Evolutionary conservation across 2,888 invertebrate genomes (phyloP).

Genomic region (Drosophila tripunctata): DNA sequence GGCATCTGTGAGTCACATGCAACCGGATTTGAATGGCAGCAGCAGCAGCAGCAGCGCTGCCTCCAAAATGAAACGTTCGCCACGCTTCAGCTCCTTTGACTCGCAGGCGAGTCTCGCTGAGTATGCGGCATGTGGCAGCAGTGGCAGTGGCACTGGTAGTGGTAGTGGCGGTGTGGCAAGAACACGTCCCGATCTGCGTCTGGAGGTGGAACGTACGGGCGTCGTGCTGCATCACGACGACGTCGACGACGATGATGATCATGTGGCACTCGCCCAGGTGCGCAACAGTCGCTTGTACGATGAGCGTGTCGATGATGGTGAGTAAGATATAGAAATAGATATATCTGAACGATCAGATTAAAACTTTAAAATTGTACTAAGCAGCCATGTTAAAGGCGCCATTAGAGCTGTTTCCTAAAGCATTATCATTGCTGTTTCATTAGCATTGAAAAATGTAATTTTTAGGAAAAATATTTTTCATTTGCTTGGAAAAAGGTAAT

Average conservation of each 20-base stretch:
- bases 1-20: conserved; percentile 76
- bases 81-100: conserved; percentile 84
- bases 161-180: conserved; percentile 22
- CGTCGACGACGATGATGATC: conserved; percentile 59
- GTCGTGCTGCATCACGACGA: conserved; percentile 44
- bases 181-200: conserved; percentile 47
- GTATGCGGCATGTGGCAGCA: conserved; percentile 69
- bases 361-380: no score
- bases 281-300: conserved; percentile 69
- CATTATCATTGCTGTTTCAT: no score
- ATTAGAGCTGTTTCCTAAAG: no score
- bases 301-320: conserved; percentile 66
- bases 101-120: conserved; percentile 84
- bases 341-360: no score
- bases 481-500: no score
- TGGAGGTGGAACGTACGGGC: conserved; percentile 43
- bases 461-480: no score
- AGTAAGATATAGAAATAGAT: no score
- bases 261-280: conserved; percentile 60
- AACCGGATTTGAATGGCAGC: conserved; percentile 62
- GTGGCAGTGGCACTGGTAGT: conserved; percentile 20
- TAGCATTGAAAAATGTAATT: no score
- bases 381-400: no score
- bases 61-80: conserved; percentile 84
- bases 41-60: conserved; percentile 40